Percentiles rank a stretch among this genome's conserved stretches.
phyloP scores from a whole-genome alignment of 35 echinoderm and acorn worm genomes.

The Holothuria glaberrima region DNA sequence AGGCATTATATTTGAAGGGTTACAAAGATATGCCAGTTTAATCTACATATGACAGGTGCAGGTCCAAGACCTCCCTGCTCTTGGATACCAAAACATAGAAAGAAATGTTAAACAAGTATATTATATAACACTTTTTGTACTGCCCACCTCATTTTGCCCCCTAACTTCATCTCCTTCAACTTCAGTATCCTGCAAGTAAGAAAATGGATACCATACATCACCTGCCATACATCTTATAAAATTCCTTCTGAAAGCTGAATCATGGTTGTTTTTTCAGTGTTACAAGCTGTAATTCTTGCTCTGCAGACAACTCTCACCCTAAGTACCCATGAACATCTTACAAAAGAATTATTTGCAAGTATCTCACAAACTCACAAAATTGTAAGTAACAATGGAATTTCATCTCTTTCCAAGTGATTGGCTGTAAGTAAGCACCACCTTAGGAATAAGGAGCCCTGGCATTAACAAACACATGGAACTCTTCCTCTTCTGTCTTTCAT shows the following conservation, averaged over 20 bases:
- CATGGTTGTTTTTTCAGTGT: neutral
- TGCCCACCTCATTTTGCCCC: neutral
- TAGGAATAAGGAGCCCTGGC: no score
- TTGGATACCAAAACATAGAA: neutral
- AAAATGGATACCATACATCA: neutral
- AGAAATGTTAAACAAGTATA: constrained; percentile 1
- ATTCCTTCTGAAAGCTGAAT: neutral
- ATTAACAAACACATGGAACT: no score
- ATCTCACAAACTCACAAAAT: neutral
- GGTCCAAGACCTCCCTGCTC: neutral
- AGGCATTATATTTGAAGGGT: neutral
- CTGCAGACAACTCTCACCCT: no score
- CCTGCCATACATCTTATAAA: neutral
- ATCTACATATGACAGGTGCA: neutral
- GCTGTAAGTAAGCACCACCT: neutral
- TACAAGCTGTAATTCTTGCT: no score
- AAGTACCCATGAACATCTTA: neutral
- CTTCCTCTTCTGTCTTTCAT: no score
- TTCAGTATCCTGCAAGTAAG: neutral
- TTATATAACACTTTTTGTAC: no score
- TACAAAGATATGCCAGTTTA: neutral
- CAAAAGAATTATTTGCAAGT: neutral
- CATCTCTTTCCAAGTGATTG: neutral
- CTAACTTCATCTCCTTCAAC: neutral
- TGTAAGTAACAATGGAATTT: neutral